Evolutionary conservation across 2,888 invertebrate species (phyloP).

Genomic region (Acheta domesticus): DNA sequence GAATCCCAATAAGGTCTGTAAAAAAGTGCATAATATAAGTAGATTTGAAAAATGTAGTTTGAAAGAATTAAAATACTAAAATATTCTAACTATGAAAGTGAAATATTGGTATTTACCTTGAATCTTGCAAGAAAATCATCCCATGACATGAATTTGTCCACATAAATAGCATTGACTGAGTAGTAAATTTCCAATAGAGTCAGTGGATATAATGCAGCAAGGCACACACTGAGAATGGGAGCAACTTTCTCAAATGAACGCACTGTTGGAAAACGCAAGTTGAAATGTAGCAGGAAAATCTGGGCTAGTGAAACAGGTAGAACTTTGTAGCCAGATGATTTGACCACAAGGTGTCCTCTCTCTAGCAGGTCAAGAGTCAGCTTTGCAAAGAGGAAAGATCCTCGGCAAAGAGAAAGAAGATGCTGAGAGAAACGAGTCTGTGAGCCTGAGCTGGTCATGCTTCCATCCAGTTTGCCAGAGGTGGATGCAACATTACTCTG

Average conservation of each 20-base stretch:
- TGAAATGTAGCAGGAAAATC: constrained; percentile 88
- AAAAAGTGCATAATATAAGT: constrained; percentile 27
- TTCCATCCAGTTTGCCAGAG: constrained; percentile 58
- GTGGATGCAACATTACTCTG: constrained; percentile 73
- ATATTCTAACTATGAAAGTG: background rate
- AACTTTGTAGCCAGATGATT: constrained; percentile 88
- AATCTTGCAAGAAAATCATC: constrained; percentile 87
- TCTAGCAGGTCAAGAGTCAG: constrained; percentile 88
- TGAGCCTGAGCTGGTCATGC: constrained; percentile 51
- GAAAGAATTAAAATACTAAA: background rate
- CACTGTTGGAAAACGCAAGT: constrained; percentile 84
- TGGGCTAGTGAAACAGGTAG: constrained; percentile 83
- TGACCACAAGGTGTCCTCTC: constrained; percentile 85
- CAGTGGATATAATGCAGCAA: constrained; percentile 87
- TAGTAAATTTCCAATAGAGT: constrained; percentile 89
- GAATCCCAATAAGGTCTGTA: constrained; percentile 72
- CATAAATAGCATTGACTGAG: constrained; percentile 82
- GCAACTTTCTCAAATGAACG: constrained; percentile 80
- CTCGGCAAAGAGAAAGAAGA: constrained; percentile 75
- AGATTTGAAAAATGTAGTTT: background rate
- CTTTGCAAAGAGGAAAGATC: constrained; percentile 89
- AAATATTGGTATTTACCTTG: constrained; percentile 51
- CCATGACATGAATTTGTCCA: constrained; percentile 79
- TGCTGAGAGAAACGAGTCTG: constrained; percentile 82
- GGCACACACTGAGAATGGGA: constrained; percentile 82